phyloP scores from a whole-genome alignment of 2,888 invertebrate species.

The Drosophila subsilvestris region DNA sequence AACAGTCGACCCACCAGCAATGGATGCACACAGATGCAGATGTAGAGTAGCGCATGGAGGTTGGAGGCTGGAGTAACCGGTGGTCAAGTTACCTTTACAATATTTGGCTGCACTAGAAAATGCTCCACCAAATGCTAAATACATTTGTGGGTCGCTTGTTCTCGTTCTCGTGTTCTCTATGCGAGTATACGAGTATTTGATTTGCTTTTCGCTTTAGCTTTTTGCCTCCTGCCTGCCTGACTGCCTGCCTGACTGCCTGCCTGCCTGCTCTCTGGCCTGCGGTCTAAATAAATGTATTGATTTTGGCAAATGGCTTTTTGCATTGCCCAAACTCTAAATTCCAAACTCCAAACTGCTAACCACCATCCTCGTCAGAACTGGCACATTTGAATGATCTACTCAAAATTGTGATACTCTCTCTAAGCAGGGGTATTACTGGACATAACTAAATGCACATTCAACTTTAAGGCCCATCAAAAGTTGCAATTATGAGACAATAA shows the following conservation, averaged over 20 bases:
- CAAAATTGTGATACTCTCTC: slow-evolving; percentile 31
- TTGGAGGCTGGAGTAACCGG: slow-evolving; percentile 7
- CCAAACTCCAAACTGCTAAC: not conserved
- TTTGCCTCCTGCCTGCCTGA: not conserved
- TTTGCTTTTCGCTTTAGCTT: slow-evolving; percentile 29
- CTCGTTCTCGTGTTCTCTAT: slow-evolving; percentile 10
- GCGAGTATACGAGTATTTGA: slow-evolving; percentile 37
- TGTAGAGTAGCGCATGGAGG: not conserved
- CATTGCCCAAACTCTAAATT: slow-evolving; percentile 24
- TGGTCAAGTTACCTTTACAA: slow-evolving; percentile 42
- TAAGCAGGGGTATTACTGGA: not conserved
- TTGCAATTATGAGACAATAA: not conserved
- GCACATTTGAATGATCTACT: slow-evolving; percentile 46
- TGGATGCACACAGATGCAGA: not conserved
- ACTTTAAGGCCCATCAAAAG: not conserved
- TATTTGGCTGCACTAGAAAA: slow-evolving; percentile 32
- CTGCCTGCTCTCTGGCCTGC: slow-evolving; percentile 47
- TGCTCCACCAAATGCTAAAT: slow-evolving; percentile 40
- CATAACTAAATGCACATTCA: slow-evolving; percentile 11
- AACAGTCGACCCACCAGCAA: not conserved
- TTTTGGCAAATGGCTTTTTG: slow-evolving; percentile 73
- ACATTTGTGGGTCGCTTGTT: slow-evolving; percentile 23
- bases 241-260: not conserved
- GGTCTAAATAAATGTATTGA: slow-evolving; percentile 75
- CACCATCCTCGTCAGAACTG: slow-evolving; percentile 43